Evolutionary conservation across 2,797 vertebrate species (phyloP), one percentile per base, ranked within the genome.

Genomic region (Geotrypetes seraphini): DNA sequence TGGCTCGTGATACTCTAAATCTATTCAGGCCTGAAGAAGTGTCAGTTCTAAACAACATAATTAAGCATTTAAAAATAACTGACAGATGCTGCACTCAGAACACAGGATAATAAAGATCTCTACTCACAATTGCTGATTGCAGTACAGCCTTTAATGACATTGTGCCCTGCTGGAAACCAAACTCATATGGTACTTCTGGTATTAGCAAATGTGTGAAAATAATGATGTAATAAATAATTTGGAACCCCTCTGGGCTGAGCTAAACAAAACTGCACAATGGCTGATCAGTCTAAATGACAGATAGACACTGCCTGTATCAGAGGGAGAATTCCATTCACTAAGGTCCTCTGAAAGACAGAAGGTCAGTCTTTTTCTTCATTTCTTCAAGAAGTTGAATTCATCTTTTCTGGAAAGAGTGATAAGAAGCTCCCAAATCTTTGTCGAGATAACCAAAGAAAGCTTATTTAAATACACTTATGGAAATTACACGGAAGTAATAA

Each of bases 191-290:
- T 21, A 16, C 34, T 63, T 16, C 39, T 18, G 23, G 7, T 10
- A 7, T 14, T 69, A 28, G 39, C 47, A 25, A 6, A 7, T 69
- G 47, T 38, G 36, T 37, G 28, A 22, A 17, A 50, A 17, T 8
- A 31, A 1, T 6, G 43, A 7, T 37, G 2, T 17, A 7, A 28
- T 14, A 22, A 14, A 43, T 8, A 35, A 28, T 10, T 33, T 57
- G 4, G 55, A 58, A 18, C 37, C 38, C 8, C 36, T 42, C 10
- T 62, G 41, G 60, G 20, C 58, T 33, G 37, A 46, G 29, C 11
- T 39, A 16, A n/a, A 39, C 12, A 44, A 35, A 42, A 40, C 5
- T 2, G 2, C 30, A 29, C 26, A 51, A 41, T 27, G 60, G 13
- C 22, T 59, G 22, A n/a, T n/a, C n/a, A n/a, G n/a, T n/a, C n/a